phyloP scores from a whole-genome alignment of 2,113 vertebrate genomes.

The Orthochromis malagaraziensis region DNA sequence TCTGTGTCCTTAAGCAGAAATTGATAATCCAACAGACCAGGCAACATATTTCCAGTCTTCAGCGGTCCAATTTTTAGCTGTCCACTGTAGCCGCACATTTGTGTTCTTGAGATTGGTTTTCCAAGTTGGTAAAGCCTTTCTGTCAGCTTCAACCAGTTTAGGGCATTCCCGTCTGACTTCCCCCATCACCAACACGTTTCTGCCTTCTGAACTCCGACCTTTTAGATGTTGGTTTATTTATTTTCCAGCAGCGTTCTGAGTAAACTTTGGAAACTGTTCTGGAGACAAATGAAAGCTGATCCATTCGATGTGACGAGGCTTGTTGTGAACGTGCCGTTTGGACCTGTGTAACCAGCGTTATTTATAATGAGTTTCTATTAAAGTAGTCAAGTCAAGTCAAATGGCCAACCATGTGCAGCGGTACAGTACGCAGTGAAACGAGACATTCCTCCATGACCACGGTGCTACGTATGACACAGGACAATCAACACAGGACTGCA shows the following conservation, averaged over 20 bases:
- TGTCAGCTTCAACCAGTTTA: not conserved
- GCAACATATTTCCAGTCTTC: not conserved
- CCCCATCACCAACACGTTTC: not conserved
- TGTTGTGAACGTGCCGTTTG: not conserved
- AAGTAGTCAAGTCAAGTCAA: not conserved
- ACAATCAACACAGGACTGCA: not conserved
- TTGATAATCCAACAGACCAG: not conserved
- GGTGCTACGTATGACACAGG: not conserved
- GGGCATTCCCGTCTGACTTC: not conserved
- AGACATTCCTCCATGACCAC: not conserved
- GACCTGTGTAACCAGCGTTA: not conserved
- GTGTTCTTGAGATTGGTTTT: not conserved
- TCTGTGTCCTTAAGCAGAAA: not conserved
- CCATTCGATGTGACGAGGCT: not conserved
- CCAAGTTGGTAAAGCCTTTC: not conserved
- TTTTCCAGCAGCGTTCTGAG: not conserved
- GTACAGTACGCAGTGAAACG: not conserved
- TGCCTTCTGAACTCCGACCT: not conserved
- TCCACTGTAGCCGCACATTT: not conserved
- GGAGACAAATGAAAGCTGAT: not conserved
- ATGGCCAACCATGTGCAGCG: not conserved
- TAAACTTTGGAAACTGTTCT: not conserved
- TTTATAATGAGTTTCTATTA: not conserved
- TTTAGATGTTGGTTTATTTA: not conserved
- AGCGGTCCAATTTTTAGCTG: not conserved